Base-by-base conservation (phyloP, 2,888 invertebrate genomes). In the Slavum lentiscoides region DNA sequence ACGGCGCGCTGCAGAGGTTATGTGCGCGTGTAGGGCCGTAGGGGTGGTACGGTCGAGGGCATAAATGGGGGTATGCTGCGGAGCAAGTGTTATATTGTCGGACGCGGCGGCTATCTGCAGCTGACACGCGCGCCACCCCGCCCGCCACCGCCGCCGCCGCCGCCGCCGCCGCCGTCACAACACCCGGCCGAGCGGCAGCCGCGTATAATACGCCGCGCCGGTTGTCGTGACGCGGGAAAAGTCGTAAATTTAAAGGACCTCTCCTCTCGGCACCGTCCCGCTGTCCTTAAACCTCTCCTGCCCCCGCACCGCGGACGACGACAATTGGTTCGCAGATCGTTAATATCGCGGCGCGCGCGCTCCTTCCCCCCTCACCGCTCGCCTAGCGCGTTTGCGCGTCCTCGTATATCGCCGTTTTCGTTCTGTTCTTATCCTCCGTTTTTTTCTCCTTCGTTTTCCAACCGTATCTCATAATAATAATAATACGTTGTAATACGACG, bases 31-130 rank as follows among this genome's bases (percentile, higher is more conserved):
- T 30, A 30, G 30, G 30, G 30, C 30, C 30, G 30, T 30, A 30
- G 30, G 30, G 30, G 2, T 4, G 30, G 30, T 30, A 30, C 30
- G 4, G 30, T 30, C 30, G 30, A 30, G 4, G 30, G 30, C 30
- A 30, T 30, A 30, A 30, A 15, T 9, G 55, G 37, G 55, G 61
- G 70, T 70, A 77, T 69, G 49, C 70, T 62, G 62, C 70, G 62
- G 53, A 72, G 80, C 80, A 80, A 80, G 80, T 80, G 80, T 80
- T 70, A 80, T 80, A 80, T 72, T 80, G 80, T 80, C 80, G 80
- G 70, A 72, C 80, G 30, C 30, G 30, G 30, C 30, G 80, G 72
- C 80, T 80, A 80, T 80, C 80, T 80, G 80, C 80, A 80, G 72
- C 70, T 80, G 80, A 80, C 80, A 80, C 80, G 64, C 80, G 58